A percentile compares a stretch with the other conserved stretches of the same genome.
phyloP scores from a whole-genome alignment of 2,888 invertebrate genomes.

The Platycheirus rosarum region DNA sequence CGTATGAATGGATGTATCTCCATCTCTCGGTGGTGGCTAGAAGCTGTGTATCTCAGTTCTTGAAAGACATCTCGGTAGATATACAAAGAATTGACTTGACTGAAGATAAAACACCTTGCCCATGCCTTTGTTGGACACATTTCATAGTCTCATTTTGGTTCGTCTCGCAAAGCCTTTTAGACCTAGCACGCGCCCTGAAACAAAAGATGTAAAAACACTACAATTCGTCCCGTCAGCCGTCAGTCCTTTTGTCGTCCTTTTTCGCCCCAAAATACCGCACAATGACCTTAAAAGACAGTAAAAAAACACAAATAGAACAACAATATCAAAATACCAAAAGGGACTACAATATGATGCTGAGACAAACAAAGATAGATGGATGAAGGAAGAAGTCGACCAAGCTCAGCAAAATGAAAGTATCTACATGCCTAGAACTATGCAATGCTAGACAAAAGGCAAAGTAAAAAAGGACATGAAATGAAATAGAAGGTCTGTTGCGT shows the following conservation, averaged over 20 bases:
- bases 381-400: constrained; percentile 18
- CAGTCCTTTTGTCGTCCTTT: not conserved
- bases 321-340: constrained; percentile 5
- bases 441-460: no score
- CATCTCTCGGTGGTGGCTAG: not conserved
- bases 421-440: not conserved
- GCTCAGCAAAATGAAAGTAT: not conserved
- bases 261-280: not conserved
- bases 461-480: no score
- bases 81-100: constrained; percentile 9
- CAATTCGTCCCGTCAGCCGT: constrained; percentile 19
- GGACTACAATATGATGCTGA: constrained; percentile 2
- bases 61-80: constrained; percentile 11
- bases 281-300: constrained; percentile 26
- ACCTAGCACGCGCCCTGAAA: constrained; percentile 44
- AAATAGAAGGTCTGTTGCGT: no score
- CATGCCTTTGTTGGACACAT: constrained; percentile 9
- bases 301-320: constrained; percentile 26
- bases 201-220: constrained; percentile 55
- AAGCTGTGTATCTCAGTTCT: constrained; percentile 9
- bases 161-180: constrained; percentile 19
- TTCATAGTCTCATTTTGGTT: constrained; percentile 19
- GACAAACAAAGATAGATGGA: not conserved
- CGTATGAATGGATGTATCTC: constrained; percentile 7
- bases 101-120: not conserved